phyloP scores from a whole-genome alignment of 2,113 vertebrate genomes.

The Myotis yumanensis region DNA sequence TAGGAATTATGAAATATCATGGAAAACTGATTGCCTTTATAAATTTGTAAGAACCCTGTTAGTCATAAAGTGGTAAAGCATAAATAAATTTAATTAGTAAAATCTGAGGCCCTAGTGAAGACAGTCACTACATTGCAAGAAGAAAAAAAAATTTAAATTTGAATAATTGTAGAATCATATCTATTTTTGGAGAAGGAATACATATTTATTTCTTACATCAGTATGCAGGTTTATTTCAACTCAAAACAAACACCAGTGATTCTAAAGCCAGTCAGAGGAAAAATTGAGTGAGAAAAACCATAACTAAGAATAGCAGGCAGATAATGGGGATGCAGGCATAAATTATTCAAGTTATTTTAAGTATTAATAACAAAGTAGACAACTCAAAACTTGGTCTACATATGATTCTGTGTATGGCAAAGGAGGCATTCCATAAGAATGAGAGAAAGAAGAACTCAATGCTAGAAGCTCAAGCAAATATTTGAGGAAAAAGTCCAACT shows the following conservation, averaged over 20 bases:
- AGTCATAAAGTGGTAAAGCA: background rate
- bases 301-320: background rate
- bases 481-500: background rate
- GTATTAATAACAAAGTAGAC: background rate
- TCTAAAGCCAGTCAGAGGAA: background rate
- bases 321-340: background rate
- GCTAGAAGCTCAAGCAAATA: background rate
- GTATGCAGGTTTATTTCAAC: background rate
- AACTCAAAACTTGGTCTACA: background rate
- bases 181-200: background rate
- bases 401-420: background rate
- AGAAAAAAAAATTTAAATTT: background rate
- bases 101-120: background rate
- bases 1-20: background rate
- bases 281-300: background rate
- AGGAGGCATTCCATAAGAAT: background rate
- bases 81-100: constrained; percentile 10
- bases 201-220: background rate
- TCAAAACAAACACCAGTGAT: background rate
- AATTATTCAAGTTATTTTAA: background rate
- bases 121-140: background rate
- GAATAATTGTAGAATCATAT: background rate
- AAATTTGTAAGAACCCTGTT: background rate
- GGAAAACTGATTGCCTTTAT: background rate
- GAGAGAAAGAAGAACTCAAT: background rate